A percentile compares a stretch with the other conserved stretches of the same genome.
Conservation (phyloP, 2,113 vertebrate genomes). For the Blennius ocellaris region DNA sequence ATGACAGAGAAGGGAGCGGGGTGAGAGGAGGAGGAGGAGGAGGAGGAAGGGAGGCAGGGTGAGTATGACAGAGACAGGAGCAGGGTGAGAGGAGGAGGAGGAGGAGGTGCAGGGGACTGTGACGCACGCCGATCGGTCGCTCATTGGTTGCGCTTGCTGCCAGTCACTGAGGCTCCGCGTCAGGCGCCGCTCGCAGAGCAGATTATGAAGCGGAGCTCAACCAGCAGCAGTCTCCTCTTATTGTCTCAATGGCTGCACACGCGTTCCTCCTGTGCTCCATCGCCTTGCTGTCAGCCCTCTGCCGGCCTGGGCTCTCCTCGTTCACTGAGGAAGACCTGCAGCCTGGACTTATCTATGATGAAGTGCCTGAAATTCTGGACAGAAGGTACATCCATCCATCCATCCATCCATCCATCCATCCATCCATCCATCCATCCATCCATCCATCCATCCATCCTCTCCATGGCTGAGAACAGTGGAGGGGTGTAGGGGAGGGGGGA, state of each 20-base stretch:
- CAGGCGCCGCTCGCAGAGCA: constrained; percentile 82
- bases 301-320: constrained; percentile 69
- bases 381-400: constrained; percentile 80
- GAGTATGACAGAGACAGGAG: constrained; percentile 69
- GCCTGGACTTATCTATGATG: constrained; percentile 76
- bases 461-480: constrained; percentile 48
- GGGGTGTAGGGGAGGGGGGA: constrained; percentile 15
- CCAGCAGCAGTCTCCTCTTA: constrained; percentile 80
- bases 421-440: constrained; percentile 21
- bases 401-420: constrained; percentile 25
- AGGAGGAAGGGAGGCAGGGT: constrained; percentile 58
- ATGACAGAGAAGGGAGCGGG: constrained; percentile 62
- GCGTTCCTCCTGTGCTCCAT: constrained; percentile 80
- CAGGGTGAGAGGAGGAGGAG: constrained; percentile 55
- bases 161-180: constrained; percentile 75
- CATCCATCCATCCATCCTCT: constrained; percentile 48
- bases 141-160: constrained; percentile 75
- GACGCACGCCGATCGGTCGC: constrained; percentile 79
- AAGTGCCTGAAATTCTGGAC: constrained; percentile 86
- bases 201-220: constrained; percentile 85
- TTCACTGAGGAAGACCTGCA: constrained; percentile 68
- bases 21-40: constrained; percentile 35
- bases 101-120: constrained; percentile 55
- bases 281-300: constrained; percentile 75
- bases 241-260: constrained; percentile 87